Evolutionary conservation across 2,797 vertebrate genomes (phyloP), one percentile per base, ranked within the genome.

Genomic region (Gambusia yucatana): DNA sequence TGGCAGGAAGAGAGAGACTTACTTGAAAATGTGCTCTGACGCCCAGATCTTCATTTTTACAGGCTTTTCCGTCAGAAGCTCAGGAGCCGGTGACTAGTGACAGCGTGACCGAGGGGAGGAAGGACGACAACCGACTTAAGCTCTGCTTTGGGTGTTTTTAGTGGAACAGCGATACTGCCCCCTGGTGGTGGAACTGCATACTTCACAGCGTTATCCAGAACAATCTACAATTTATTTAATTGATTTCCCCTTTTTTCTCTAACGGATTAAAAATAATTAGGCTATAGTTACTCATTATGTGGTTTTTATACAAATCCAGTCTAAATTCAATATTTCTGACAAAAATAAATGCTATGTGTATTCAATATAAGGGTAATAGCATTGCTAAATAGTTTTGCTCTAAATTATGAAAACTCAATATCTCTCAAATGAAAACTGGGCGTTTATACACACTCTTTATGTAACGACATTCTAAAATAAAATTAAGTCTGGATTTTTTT

Each of bases 1-100:
- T 0, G 0, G 0, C 1, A 10, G 6, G 14, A 1, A 91, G 1
- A 48, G 7, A 71, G 25, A 0, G 9, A 94, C 97, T 95, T 67
- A 99, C 98, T 98, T 97, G 79, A 99, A 99, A 87, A 97, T 94
- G 83, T 99, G 98, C 88, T 98, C 98, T 13, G 98, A 99, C 75
- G 97, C 95, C 98, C 98, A 99, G 94, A 99, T 97, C 96, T 97
- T 99, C 98, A 99, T 99, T 83, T 89, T 91, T 20, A 30, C 0
- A 61, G 81, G 74, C n/a, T 87, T 83, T 80, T 78, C 13, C 65
- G 88, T 87, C 86, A 85, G 67, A 88, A 20, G 81, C 77, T 79
- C 30, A 78, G 87, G 82, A 91, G 81, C 88, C 87, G 78, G 88
- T 14, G 82, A 86, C 84, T 63, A n/a, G 3, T 2, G 77, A 84